Base-by-base conservation (phyloP, 2,113 vertebrate genomes). In the Mormoops blainvillei region DNA sequence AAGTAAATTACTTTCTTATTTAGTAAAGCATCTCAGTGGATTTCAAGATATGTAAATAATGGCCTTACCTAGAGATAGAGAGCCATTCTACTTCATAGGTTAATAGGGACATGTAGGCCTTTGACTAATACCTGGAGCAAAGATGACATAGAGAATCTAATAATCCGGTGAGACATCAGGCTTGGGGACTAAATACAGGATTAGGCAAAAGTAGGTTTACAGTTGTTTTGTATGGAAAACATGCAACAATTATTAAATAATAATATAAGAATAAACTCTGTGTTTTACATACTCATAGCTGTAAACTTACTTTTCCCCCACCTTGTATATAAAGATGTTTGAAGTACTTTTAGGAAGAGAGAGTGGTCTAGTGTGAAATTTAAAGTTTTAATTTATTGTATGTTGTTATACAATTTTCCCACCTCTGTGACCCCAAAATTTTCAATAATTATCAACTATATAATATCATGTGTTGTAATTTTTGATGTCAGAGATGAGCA, bases 31-130 rank as follows among this genome's bases (percentile, higher is more conserved):
- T 12, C 1, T 88, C 54, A 65, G 7, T 71, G 38, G 52, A 28
- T 91, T 95, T 95, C 28, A 82, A 78, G 61, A 41, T 45, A 54
- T 38, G 8, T 0, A 97, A 77, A 82, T 91, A 91, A 82, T 67
- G 16, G 2, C 3, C 13, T 95, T 48, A 26, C 52, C 7, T 63
- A 43, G 61, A 87, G 5, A 74, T 19, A 76, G 26, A 65, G 6
- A 86, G 45, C 18, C 43, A 14, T 16, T 65, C 28, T 93, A 26
- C 9, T 26, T 61, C 56, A 80, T 52, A 87, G 22, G 14, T 81
- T 88, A 88, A 83, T 4, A 56, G 81, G 2, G 26, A 43, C 56
- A 71, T 70, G 0, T 15, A 65, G 0, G 0, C 68, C 20, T 83
- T 82, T 86, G 33, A 83, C 20, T 48, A 94, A 54, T 26, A 54